Conservation (phyloP, 1,140 invertebrate genomes). For the Bombus vancouverensis region DNA sequence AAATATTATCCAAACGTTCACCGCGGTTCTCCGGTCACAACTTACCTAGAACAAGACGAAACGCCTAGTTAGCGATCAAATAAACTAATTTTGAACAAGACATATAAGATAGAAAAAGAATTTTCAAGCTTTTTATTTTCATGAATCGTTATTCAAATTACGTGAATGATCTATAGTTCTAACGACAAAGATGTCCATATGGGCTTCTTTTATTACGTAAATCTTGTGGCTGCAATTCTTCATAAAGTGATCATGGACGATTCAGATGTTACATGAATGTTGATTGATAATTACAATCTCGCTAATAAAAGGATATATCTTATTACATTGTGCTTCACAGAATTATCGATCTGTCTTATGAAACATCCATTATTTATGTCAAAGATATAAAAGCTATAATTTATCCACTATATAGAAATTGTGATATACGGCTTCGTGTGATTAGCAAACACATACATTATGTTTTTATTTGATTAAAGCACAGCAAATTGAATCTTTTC, state of each 20-base stretch:
- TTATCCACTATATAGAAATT: neutral
- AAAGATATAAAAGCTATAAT: neutral
- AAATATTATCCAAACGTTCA: slow-evolving; percentile 72
- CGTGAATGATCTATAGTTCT: neutral
- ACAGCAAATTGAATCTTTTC: neutral
- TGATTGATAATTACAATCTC: slow-evolving; percentile 4
- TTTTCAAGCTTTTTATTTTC: neutral
- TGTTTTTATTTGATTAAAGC: neutral
- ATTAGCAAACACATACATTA: neutral
- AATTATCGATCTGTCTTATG: neutral
- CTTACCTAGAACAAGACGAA: slow-evolving; percentile 83
- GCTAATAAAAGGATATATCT: neutral
- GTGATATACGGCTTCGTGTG: neutral
- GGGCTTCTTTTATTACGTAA: neutral
- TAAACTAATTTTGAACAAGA: too few species aligned
- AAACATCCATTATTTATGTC: slow-evolving; percentile 9
- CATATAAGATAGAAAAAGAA: neutral
- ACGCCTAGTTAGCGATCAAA: slow-evolving; percentile 80
- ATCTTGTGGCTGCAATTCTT: neutral
- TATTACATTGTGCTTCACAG: neutral
- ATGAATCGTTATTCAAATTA: neutral
- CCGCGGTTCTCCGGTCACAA: slow-evolving; percentile 77
- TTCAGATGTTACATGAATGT: neutral
- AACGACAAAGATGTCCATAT: neutral
- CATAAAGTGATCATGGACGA: neutral